Percentiles rank a stretch among this genome's conserved stretches.
These are phyloP conservation scores for Papilio aristodemus DNA, from an alignment of 1,140 invertebrate genomes.

Conservation along the genomic window DNA sequence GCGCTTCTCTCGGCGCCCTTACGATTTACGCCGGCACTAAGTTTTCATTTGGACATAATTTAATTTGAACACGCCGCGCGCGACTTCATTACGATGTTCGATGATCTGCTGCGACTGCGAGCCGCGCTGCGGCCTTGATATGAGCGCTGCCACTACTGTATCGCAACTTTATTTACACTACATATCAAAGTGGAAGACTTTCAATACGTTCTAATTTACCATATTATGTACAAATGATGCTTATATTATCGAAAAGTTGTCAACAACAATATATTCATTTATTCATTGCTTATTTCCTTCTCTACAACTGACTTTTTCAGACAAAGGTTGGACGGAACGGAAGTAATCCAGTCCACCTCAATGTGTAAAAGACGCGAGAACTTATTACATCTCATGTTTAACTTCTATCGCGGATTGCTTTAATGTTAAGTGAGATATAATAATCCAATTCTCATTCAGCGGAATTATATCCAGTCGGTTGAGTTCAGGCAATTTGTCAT, in stretches of 20 bases:
- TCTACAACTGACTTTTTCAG: no score
- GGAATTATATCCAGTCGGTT: slow-evolving; percentile 25
- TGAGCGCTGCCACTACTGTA: not conserved
- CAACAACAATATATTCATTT: no score
- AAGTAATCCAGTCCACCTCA: not conserved
- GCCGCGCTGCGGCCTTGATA: not conserved
- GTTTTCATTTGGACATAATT: slow-evolving; percentile 75
- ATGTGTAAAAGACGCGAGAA: not conserved
- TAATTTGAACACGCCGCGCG: slow-evolving; percentile 72
- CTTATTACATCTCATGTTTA: not conserved
- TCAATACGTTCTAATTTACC: no score
- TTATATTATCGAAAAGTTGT: no score
- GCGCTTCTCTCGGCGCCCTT: slow-evolving; percentile 45
- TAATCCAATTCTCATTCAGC: slow-evolving; percentile 30
- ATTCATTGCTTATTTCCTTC: no score
- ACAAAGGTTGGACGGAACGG: no score
- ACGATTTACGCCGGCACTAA: slow-evolving; percentile 69
- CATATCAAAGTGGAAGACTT: no score
- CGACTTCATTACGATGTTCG: slow-evolving; percentile 70
- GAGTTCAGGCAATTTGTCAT: slow-evolving; percentile 45
- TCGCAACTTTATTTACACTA: not conserved
- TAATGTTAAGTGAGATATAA: slow-evolving; percentile 27
- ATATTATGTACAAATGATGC: no score
- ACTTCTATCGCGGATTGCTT: slow-evolving; percentile 4
- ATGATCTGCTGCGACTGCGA: not conserved